Evolutionary conservation across 2,888 invertebrate genomes (phyloP).

Genomic region (Allolobophora icterica): DNA sequence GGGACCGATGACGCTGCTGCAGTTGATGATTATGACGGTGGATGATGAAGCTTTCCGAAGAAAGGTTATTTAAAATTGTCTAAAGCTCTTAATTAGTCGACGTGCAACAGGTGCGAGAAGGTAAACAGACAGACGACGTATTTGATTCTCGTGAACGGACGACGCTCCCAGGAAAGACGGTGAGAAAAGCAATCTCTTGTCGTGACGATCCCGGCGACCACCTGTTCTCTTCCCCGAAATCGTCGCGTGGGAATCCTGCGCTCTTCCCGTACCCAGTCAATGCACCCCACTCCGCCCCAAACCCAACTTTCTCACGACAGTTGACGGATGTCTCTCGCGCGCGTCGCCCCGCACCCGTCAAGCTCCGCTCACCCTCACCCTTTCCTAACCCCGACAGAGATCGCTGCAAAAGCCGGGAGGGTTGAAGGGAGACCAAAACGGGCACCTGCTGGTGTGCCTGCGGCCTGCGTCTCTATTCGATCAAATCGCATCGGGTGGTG

Average conservation of each 20-base stretch:
- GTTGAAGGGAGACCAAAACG: neutral
- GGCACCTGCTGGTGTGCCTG: neutral
- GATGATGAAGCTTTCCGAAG: too few relatives aligned
- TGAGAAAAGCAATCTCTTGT: neutral
- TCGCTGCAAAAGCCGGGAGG: neutral
- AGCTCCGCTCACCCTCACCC: neutral
- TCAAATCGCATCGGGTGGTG: neutral
- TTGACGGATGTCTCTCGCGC: neutral
- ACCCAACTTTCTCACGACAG: neutral
- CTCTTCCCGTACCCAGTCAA: neutral
- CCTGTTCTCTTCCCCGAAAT: slow-evolving; percentile 14
- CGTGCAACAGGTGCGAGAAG: neutral
- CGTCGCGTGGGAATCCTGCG: neutral
- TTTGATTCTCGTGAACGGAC: neutral
- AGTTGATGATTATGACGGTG: too few relatives aligned
- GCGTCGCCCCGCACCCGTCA: neutral
- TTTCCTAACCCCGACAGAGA: neutral
- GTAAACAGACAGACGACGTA: neutral
- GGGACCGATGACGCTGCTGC: too few relatives aligned
- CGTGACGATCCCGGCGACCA: neutral
- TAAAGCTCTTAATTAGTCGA: too few relatives aligned
- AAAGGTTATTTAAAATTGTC: too few relatives aligned
- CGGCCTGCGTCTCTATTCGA: neutral
- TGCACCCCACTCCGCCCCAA: neutral
- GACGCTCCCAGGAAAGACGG: neutral